Percentiles rank a stretch among this genome's conserved stretches.
Conservation (phyloP, 2,888 invertebrate genomes). For the Neuroscelio doddi region DNA sequence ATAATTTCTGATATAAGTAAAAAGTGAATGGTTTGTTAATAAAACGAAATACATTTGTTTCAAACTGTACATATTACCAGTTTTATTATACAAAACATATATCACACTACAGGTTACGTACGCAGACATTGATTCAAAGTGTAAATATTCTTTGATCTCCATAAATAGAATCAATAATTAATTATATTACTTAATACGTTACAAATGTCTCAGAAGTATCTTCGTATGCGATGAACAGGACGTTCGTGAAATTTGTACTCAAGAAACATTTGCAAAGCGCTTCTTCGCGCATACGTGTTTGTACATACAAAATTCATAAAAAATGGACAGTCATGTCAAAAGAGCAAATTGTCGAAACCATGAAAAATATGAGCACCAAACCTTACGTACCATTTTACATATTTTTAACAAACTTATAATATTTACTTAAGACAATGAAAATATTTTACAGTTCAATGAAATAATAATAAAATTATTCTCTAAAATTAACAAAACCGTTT, state of each 20-base stretch:
- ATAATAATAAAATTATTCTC: no score
- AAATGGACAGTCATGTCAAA: conserved; percentile 6
- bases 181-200: conserved; percentile 67
- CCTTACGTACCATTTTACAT: neutral
- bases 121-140: conserved; percentile 53
- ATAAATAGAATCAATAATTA: conserved; percentile 53
- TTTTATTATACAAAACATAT: conserved; percentile 58
- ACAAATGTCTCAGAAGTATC: conserved; percentile 68
- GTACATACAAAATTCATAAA: conserved; percentile 28
- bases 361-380: conserved; percentile 15
- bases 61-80: conserved; percentile 39
- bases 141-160: conserved; percentile 34
- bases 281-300: conserved; percentile 12
- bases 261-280: conserved; percentile 69
- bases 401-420: no score
- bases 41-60: no score
- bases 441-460: no score
- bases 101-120: conserved; percentile 51
- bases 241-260: conserved; percentile 44
- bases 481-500: no score
- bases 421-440: no score
- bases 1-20: no score
- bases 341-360: conserved; percentile 7
- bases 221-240: conserved; percentile 9
- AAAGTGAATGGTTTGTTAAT: no score